Evolutionary conservation across 2,888 invertebrate genomes (phyloP).

Genomic region (Lepetodrilus schrolli): DNA sequence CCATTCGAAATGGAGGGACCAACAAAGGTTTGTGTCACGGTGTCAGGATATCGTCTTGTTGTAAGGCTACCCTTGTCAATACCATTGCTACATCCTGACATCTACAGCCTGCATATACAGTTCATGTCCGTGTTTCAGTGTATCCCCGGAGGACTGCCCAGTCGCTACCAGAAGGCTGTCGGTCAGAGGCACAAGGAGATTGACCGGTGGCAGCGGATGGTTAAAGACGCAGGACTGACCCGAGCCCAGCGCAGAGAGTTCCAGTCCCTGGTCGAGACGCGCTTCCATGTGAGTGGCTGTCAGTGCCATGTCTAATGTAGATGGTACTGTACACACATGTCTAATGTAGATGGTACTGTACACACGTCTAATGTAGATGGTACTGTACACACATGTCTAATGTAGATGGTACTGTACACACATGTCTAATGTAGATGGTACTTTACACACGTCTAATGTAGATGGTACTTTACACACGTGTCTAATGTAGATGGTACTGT

Average conservation of each 20-base stretch:
- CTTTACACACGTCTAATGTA: no score
- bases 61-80: no score
- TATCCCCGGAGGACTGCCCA: conserved; percentile 70
- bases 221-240: conserved; percentile 70
- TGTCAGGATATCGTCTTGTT: no score
- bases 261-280: conserved; percentile 70
- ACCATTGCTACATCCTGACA: background rate
- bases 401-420: no score
- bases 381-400: no score
- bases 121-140: conserved; percentile 43
- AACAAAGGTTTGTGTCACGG: conserved; percentile 64
- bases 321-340: no score
- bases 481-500: no score
- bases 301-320: no score
- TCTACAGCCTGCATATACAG: background rate
- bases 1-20: conserved; percentile 73
- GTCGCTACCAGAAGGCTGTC: conserved; percentile 67
- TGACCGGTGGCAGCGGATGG: conserved; percentile 72
- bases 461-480: no score
- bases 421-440: no score
- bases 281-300: conserved; percentile 70
- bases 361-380: no score
- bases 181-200: conserved; percentile 66
- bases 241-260: conserved; percentile 71
- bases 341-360: no score